phyloP scores from a whole-genome alignment of 37 sponge, comb jelly and placozoan genomes.

The Cliona cf. orientalis region DNA sequence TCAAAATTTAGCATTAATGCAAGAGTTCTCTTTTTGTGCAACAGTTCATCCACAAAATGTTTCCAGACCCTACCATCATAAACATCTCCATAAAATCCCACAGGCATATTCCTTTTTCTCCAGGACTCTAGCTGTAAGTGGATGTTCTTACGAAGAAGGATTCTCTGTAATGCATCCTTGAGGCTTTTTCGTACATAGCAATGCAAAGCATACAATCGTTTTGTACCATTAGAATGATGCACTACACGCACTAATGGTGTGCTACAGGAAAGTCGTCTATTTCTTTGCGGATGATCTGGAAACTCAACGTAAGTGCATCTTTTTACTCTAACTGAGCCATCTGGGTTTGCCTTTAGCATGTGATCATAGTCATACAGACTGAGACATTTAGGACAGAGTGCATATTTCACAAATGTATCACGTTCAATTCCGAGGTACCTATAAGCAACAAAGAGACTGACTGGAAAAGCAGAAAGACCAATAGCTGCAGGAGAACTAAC shows the following conservation, averaged over 20 bases:
- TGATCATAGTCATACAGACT: neutral
- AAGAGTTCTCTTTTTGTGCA: too few species aligned
- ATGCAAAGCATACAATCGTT: neutral
- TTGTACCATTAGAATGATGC: neutral
- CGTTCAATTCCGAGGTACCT: neutral
- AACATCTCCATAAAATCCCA: neutral
- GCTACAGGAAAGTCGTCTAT: neutral
- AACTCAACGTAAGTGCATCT: neutral
- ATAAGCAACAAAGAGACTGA: neutral
- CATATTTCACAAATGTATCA: neutral
- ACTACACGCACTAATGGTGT: neutral
- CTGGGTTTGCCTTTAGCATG: neutral
- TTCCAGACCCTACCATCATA: slow-evolving; percentile 8
- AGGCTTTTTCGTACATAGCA: neutral
- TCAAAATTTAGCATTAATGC: slow-evolving; percentile 1
- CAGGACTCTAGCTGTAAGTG: neutral
- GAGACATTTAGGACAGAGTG: neutral
- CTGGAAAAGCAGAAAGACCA: neutral
- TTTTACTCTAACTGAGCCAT: neutral
- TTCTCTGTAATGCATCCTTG: neutral
- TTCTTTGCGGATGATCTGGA: neutral
- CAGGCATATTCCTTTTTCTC: neutral
- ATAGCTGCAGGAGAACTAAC: neutral
- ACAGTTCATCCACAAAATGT: neutral
- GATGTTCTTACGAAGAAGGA: neutral